Base-by-base conservation (phyloP, 2,113 vertebrate genomes). In the Pseudopodoces humilis region DNA sequence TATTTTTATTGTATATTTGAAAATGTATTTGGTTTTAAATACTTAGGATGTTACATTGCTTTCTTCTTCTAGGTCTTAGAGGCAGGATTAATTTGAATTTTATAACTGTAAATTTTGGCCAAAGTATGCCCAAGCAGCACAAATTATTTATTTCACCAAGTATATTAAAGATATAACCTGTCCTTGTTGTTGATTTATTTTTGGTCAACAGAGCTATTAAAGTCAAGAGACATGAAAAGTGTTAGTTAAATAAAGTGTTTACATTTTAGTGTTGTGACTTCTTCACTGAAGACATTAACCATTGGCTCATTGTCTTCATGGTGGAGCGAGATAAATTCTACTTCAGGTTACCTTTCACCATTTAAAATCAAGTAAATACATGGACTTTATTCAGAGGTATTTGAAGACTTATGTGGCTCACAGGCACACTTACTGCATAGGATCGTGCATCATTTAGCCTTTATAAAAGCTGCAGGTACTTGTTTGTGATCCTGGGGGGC, bases 131-230 rank as follows among this genome's bases (percentile, higher is more conserved):
- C 24, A 58, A 62, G 85, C 83, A 87, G 41, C 58, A 25, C 15
- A 43, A 83, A 53, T 21, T 0, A 94, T 90, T 81, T 62, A 72
- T 91, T 87, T 84, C 59, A 74, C 13, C 13, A 76, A 71, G 41
- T 85, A 64, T 75, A 70, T 94, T 91, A 71, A 93, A 86, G 55
- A 39, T 35, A 28, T 15, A 79, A 37, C 33, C 88, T 91, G 58
- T 82, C 70, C 27, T 52, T 53, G n/a, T 71, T 70, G 49, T 52
- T 80, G 21, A 80, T 85, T 96, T 88, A 44, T 53, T 95, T 96
- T 44, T 70, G 44, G 62, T 72, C 71, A 89, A 76, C 39, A 90
- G 64, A 86, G 41, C 35, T 96, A 75, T 86, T 95, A 78, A 91
- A 90, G 91, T 90, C 85, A 91, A 81, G 23, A 60, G 63, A 39